Evolutionary conservation across 2,888 invertebrate genomes (phyloP), one percentile per base, ranked within the genome.

Genomic region (Coecobrya sp.): DNA sequence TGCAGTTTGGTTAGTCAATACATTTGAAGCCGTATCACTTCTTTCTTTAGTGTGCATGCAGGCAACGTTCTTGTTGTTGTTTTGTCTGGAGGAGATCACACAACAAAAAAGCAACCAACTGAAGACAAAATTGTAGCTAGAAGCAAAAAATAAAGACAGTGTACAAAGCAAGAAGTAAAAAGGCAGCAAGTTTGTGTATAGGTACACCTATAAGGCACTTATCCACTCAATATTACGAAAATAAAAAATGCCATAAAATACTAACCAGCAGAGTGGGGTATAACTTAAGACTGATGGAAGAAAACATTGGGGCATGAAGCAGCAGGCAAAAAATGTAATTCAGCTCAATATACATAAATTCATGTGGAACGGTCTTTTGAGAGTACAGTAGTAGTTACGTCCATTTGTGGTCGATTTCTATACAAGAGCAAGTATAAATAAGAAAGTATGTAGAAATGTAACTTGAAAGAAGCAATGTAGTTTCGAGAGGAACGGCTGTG

Each of bases 331-430:
- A 55, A 87, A 87, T 87, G 87, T 79, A 87, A 62, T 79, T 86
- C 76, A 22, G 19, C 27, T 70, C 86, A 73, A 86, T 86, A 86
- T 59, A 76, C 86, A 87, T 87, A 87, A 87, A 87, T 87, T 86
- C 73, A 49, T 65, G 62, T 27, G 42, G 36, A 3, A 73, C 10
- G 42, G 42, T 73, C 42, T 73, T 73, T 13, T 36, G 13, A 4
- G 68, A 19, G n/a, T 59, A 16, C 19, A 4, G 11, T 11, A 8
- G 79, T 30, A 79, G 76, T 76, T 76, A 27, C 49, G 79, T 27
- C 49, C 79, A 52, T 52, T 52, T 79, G 79, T 52, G 79, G 79
- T 79, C 76, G 45, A 42, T 19, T 73, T 65, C 30, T 73, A 22
- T 19, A 36, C 36, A 8, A 0, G 19, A 73, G 19, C 19, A 3